A percentile compares a stretch with the other conserved stretches of the same genome.
phyloP scores from a whole-genome alignment of 2,113 vertebrate genomes.

The Ptilorrhoa leucosticta region DNA sequence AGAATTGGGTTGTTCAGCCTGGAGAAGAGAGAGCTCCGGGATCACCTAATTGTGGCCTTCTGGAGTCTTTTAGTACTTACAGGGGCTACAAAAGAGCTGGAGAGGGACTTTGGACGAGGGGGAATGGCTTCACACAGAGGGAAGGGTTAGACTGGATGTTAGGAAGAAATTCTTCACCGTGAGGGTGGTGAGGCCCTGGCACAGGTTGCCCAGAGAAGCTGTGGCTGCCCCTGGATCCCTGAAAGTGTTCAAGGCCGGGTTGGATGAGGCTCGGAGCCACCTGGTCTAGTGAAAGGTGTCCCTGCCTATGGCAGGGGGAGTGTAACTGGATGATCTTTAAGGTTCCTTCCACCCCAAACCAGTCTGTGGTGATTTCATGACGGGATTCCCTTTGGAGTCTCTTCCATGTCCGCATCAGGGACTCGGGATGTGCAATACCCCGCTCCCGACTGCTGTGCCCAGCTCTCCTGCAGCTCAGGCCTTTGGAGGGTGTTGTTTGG shows the following conservation, averaged over 20 bases:
- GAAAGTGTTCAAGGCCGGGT: fast-evolving
- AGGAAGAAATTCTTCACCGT: neutral
- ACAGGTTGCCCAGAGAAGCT: neutral
- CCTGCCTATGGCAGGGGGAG: neutral
- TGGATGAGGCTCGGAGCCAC: fast-evolving
- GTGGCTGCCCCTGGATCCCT: neutral
- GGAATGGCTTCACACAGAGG: neutral
- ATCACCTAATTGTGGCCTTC: neutral
- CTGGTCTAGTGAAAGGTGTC: neutral
- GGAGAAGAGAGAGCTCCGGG: neutral
- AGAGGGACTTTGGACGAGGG: neutral
- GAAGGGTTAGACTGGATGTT: neutral
- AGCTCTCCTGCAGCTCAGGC: neutral
- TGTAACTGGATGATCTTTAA: neutral
- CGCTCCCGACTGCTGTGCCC: neutral
- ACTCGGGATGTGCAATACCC: no score
- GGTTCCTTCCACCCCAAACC: neutral
- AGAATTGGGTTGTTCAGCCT: neutral
- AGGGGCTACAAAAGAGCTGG: neutral
- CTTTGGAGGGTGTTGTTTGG: neutral
- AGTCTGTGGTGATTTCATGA: neutral
- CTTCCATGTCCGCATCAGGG: neutral
- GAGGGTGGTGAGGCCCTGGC: fast-evolving
- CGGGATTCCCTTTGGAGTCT: neutral
- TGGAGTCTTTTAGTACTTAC: neutral